phyloP scores from a whole-genome alignment of 2,797 vertebrate species.

The Sarcoramphus papa region DNA sequence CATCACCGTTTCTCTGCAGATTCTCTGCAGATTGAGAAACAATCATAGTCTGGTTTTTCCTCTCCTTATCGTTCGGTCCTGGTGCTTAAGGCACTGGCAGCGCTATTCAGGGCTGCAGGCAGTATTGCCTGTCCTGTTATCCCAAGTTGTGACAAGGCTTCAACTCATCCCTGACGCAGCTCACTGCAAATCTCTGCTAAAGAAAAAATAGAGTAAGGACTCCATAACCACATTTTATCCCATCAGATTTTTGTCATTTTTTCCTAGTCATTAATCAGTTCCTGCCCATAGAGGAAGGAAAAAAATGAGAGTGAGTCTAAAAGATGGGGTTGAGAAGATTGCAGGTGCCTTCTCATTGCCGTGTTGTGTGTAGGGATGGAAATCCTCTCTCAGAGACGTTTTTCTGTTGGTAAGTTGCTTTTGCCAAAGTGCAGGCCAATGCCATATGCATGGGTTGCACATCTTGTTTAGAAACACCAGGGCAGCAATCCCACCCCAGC shows the following conservation, averaged over 20 bases:
- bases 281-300: neutral
- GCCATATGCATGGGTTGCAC: neutral
- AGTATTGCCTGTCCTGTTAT: too few species aligned
- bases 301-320: neutral
- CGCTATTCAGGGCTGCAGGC: too few species aligned
- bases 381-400: neutral
- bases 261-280: too few species aligned
- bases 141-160: too few species aligned
- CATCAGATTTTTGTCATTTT: too few species aligned
- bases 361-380: neutral
- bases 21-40: neutral
- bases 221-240: too few species aligned
- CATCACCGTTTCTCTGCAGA: neutral
- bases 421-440: neutral
- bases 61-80: neutral
- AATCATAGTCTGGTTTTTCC: rapidly evolving
- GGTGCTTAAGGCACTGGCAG: too few species aligned
- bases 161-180: too few species aligned
- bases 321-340: neutral
- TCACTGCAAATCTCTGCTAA: too few species aligned
- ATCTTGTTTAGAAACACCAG: neutral
- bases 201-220: too few species aligned
- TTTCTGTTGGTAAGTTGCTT: neutral
- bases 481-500: neutral
- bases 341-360: neutral